Conservation (phyloP, 1,140 invertebrate genomes). For the Anthonomus grandis region DNA sequence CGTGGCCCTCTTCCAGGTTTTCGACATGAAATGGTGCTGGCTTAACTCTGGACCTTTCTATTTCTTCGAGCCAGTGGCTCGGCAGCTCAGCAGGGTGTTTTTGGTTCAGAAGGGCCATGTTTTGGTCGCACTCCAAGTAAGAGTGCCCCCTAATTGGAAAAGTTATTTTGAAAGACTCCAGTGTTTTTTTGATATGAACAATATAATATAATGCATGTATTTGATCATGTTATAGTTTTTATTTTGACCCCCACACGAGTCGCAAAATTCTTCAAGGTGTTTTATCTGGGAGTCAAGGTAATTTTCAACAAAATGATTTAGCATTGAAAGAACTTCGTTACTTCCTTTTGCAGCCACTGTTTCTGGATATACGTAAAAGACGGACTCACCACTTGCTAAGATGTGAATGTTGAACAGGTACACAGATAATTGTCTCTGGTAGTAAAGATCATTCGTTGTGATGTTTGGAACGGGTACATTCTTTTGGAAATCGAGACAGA, state of each 20-base stretch:
- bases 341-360: constrained; percentile 8
- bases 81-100: no score
- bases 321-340: constrained; percentile 17
- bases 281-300: constrained; percentile 21
- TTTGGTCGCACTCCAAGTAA: no score
- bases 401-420: constrained; percentile 21
- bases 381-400: neutral
- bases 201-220: constrained; percentile 10
- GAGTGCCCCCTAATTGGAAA: no score
- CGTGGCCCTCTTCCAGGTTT: no score
- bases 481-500: constrained; percentile 22
- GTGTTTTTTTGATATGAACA: constrained; percentile 10
- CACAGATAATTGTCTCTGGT: constrained; percentile 18
- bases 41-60: no score
- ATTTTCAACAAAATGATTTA: constrained; percentile 34
- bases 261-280: constrained; percentile 34
- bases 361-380: constrained; percentile 7
- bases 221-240: constrained; percentile 39
- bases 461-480: constrained; percentile 18
- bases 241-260: constrained; percentile 38
- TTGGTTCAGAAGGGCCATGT: no score
- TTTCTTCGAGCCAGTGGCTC: no score
- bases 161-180: constrained; percentile 19
- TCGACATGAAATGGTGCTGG: no score
- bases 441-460: constrained; percentile 24